A percentile compares a stretch with the other conserved stretches of the same genome.
These are phyloP conservation scores for Meliscaeva auricollis DNA, from an alignment of 2,888 invertebrate genomes.

Conservation along the genomic window DNA sequence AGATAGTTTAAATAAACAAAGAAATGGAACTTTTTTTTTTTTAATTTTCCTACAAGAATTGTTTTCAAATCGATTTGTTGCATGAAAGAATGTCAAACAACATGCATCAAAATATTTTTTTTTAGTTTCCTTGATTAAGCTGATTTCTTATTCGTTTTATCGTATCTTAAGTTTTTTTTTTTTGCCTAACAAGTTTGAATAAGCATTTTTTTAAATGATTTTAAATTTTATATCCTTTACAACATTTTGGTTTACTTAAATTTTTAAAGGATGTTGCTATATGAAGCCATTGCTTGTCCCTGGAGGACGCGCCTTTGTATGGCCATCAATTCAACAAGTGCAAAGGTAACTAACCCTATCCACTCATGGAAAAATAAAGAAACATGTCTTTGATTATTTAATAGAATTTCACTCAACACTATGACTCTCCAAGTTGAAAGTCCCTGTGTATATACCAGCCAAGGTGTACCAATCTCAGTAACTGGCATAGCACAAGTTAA, in stretches of 20 bases:
- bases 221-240: too few species aligned
- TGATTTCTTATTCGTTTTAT: too few species aligned
- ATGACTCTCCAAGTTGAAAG: constrained; percentile 99
- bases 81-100: too few species aligned
- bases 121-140: too few species aligned
- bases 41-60: too few species aligned
- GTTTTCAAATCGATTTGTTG: too few species aligned
- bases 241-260: neutral
- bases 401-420: constrained; percentile 96
- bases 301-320: constrained; percentile 98
- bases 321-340: constrained; percentile 95
- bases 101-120: too few species aligned
- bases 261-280: constrained; percentile 94
- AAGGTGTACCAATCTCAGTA: constrained; percentile 98
- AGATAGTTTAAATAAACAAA: too few species aligned
- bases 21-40: too few species aligned
- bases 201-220: too few species aligned
- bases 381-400: constrained; percentile 64
- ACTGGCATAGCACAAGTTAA: constrained; percentile 98
- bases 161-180: too few species aligned
- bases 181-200: too few species aligned
- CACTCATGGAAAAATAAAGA: neutral
- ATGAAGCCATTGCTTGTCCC: constrained; percentile 96
- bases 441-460: constrained; percentile 97
- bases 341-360: constrained; percentile 86